phyloP scores from a whole-genome alignment of 53 echinoderm and acorn worm genomes.

The Temnopleurus reevesii region DNA sequence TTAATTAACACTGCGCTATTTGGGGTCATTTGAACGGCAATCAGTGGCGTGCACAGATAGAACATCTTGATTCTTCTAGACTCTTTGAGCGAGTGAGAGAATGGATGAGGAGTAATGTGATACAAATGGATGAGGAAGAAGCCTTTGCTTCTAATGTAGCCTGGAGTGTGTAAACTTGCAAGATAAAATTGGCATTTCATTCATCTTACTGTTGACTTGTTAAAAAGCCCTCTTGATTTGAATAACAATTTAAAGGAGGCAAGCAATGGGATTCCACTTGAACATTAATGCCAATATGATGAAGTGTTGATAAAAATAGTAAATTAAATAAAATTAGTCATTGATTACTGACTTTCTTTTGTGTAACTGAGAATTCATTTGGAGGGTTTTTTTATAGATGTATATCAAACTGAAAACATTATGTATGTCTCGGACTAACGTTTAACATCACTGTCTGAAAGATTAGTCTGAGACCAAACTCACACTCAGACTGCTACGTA shows the following conservation, averaged over 20 bases:
- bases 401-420: too few species aligned
- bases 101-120: conserved; percentile 1
- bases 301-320: neutral
- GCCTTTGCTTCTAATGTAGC: neutral
- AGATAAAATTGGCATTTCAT: conserved; percentile 20
- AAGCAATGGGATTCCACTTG: neutral
- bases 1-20: conserved; percentile 54
- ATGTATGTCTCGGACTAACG: too few species aligned
- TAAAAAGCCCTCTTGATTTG: neutral
- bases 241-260: neutral
- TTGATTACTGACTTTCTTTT: too few species aligned
- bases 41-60: neutral
- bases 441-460: too few species aligned
- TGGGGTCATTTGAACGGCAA: conserved; percentile 37
- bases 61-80: neutral
- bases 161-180: conserved; percentile 24
- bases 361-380: too few species aligned
- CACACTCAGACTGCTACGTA: too few species aligned
- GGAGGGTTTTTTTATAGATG: too few species aligned
- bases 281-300: neutral
- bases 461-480: too few species aligned
- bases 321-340: too few species aligned
- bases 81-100: neutral
- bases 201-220: conserved; percentile 5
- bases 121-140: neutral